These are phyloP conservation scores for Campoletis sonorensis DNA, from an alignment of 1,140 invertebrate species.

Conservation along the genomic window DNA sequence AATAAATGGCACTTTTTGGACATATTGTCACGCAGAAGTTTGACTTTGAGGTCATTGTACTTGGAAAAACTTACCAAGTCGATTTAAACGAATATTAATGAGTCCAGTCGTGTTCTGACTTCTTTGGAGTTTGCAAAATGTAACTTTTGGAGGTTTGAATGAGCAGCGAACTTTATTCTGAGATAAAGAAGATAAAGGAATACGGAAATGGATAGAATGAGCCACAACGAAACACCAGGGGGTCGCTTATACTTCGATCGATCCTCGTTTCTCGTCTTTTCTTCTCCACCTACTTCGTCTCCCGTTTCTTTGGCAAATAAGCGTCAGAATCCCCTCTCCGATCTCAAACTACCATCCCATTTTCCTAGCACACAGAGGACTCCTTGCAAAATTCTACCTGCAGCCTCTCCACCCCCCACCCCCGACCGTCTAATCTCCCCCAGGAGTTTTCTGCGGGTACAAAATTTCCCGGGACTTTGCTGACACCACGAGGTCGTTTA, in stretches of 20 bases:
- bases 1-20: too few relatives aligned
- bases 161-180: too few relatives aligned
- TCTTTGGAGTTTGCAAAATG: too few relatives aligned
- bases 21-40: too few relatives aligned
- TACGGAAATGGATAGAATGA: slow-evolving; percentile 51
- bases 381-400: background rate
- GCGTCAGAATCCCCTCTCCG: slow-evolving; percentile 12
- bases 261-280: slow-evolving; percentile 36
- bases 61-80: too few relatives aligned
- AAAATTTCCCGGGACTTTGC: slow-evolving; percentile 15
- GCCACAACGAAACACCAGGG: slow-evolving; percentile 5
- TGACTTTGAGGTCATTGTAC: too few relatives aligned
- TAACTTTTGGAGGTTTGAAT: too few relatives aligned
- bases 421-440: slow-evolving; percentile 21
- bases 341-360: background rate
- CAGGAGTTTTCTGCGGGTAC: slow-evolving; percentile 17
- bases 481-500: background rate
- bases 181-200: slow-evolving; percentile 31
- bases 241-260: slow-evolving; percentile 15
- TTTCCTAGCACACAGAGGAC: background rate
- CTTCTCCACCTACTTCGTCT: slow-evolving; percentile 35
- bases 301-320: slow-evolving; percentile 37
- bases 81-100: too few relatives aligned
- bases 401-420: background rate
- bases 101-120: too few relatives aligned